A percentile compares a stretch with the other conserved stretches of the same genome.
Evolutionary conservation across 2,888 invertebrate genomes (phyloP).

Genomic region (Trissolcus brochymenae): DNA sequence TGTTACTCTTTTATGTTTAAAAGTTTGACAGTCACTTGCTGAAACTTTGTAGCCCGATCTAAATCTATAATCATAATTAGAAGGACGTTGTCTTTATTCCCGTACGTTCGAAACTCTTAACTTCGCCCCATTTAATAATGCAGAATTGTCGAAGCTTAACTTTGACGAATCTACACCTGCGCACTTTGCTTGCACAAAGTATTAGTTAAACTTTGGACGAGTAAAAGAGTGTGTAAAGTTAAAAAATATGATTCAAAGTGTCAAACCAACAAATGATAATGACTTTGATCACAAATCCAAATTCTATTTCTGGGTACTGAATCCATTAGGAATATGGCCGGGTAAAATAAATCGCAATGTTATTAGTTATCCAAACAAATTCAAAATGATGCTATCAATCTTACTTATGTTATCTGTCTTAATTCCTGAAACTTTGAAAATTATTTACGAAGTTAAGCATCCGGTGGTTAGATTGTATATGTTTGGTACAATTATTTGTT

Average conservation of each 20-base stretch:
- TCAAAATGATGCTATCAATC: constrained; percentile 14
- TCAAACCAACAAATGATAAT: neutral
- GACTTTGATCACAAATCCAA: neutral
- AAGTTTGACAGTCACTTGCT: too few relatives aligned
- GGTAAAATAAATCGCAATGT: neutral
- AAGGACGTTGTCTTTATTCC: too few relatives aligned
- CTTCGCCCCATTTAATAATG: too few relatives aligned
- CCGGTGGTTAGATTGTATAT: constrained; percentile 59
- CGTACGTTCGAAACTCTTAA: too few relatives aligned
- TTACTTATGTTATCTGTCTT: constrained; percentile 13
- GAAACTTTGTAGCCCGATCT: too few relatives aligned
- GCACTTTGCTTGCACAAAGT: too few relatives aligned
- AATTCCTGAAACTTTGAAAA: constrained; percentile 26
- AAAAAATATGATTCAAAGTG: neutral
- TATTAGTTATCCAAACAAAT: neutral
- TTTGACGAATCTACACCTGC: too few relatives aligned
- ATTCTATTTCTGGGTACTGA: neutral
- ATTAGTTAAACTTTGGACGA: too few relatives aligned
- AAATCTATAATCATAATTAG: too few relatives aligned
- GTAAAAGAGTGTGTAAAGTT: too few relatives aligned
- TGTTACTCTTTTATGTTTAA: too few relatives aligned
- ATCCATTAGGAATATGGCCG: neutral
- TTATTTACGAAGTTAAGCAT: constrained; percentile 44
- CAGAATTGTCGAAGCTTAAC: too few relatives aligned
- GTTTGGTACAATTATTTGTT: constrained; percentile 62